A percentile compares a stretch with the other conserved stretches of the same genome.
Evolutionary conservation across 2,888 invertebrate species (phyloP).

Genomic region (Anthrax anthrax): DNA sequence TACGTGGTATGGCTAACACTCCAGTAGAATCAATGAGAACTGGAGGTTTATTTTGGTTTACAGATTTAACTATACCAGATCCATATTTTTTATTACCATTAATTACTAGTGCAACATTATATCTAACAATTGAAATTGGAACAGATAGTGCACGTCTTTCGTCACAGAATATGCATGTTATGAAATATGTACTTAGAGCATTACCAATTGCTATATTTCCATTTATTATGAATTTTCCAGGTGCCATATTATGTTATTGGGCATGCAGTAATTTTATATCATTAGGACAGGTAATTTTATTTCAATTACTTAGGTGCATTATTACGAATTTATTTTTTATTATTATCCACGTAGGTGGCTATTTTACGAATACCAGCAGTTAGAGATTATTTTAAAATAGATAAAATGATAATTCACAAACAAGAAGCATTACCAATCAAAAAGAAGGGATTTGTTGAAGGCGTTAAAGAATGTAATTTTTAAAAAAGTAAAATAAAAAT

Average conservation of each 20-base stretch:
- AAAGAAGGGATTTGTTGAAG: constrained; percentile 63
- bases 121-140: constrained; percentile 68
- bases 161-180: constrained; percentile 49
- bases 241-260: constrained; percentile 85
- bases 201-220: constrained; percentile 70
- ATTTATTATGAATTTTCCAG: constrained; percentile 75
- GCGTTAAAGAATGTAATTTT: constrained; percentile 61
- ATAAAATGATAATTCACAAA: constrained; percentile 41
- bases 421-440: constrained; percentile 46
- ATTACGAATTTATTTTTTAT: too few relatives aligned
- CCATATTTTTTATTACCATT: constrained; percentile 77
- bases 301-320: too few relatives aligned
- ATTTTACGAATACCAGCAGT: constrained; percentile 61
- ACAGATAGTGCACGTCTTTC: constrained; percentile 57
- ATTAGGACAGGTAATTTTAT: constrained; percentile 44
- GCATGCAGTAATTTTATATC: constrained; percentile 75
- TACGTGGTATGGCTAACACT: constrained; percentile 75
- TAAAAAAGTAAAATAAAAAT: too few relatives aligned
- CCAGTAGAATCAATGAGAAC: constrained; percentile 81
- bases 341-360: constrained; percentile 36
- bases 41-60: constrained; percentile 88
- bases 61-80: constrained; percentile 80
- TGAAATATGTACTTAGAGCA: constrained; percentile 61
- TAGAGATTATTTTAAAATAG: constrained; percentile 62
- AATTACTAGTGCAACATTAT: constrained; percentile 69